Evolutionary conservation across 2,797 vertebrate genomes (phyloP).

Genomic region (Thalassophryne amazonica): DNA sequence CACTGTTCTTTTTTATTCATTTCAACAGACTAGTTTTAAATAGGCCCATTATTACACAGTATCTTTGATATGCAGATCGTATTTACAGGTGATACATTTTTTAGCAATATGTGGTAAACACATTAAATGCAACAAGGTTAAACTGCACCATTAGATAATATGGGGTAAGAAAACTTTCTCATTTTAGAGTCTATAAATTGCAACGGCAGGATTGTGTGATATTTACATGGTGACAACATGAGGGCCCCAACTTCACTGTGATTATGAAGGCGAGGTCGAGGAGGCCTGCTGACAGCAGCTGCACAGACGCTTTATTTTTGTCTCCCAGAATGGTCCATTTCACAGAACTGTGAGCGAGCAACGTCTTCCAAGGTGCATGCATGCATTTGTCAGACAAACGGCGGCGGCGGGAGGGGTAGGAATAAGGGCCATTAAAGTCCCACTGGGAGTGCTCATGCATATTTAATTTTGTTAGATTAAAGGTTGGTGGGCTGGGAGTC

Average conservation of each 20-base stretch:
- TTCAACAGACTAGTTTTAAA: too few species aligned
- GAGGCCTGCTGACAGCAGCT: conserved; percentile 5
- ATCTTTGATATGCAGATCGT: too few species aligned
- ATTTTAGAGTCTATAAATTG: conserved; percentile 9
- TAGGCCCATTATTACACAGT: too few species aligned
- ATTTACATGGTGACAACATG: conserved; percentile 23
- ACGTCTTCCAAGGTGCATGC: conserved; percentile 32
- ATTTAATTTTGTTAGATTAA: conserved; percentile 68
- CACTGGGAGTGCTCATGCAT: conserved; percentile 66
- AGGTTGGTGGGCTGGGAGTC: conserved; percentile 42
- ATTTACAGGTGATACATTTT: neutral
- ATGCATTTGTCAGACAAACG: conserved; percentile 29
- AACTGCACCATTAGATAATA: neutral
- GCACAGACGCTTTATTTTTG: conserved; percentile 16
- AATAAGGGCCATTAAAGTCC: conserved; percentile 53
- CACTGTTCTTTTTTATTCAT: neutral
- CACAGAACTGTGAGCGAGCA: conserved; percentile 35
- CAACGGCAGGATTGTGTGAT: neutral
- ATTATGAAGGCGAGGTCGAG: conserved; percentile 11
- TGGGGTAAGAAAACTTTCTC: neutral
- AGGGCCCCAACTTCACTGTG: neutral
- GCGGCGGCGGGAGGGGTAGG: neutral
- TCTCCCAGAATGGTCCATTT: conserved; percentile 22
- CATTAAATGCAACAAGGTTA: neutral
- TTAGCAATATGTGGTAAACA: neutral